phyloP scores from a whole-genome alignment of 2,888 invertebrate species.

The Tenodera sinensis region DNA sequence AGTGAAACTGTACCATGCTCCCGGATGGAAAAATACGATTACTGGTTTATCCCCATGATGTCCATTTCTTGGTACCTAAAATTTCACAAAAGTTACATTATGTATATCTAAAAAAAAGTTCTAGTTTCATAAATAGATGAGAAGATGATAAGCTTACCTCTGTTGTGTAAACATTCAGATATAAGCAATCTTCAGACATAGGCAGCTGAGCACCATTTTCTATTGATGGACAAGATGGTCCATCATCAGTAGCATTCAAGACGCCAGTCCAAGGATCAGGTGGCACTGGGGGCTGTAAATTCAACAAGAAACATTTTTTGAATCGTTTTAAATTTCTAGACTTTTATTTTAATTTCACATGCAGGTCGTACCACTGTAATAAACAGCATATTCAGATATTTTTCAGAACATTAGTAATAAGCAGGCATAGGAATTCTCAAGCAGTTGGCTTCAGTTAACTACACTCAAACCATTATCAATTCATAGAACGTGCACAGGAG shows the following conservation, averaged over 20 bases:
- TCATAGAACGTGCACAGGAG: too few relatives aligned
- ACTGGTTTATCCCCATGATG: conserved; percentile 50
- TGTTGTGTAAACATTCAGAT: conserved; percentile 1
- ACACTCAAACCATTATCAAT: too few relatives aligned
- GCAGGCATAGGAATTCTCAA: too few relatives aligned
- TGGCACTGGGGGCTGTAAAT: neutral
- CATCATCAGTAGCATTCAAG: neutral
- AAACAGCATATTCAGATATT: too few relatives aligned
- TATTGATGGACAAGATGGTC: neutral
- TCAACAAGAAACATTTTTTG: too few relatives aligned
- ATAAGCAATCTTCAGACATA: neutral
- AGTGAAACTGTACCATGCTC: conserved; percentile 59
- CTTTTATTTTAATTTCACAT: too few relatives aligned
- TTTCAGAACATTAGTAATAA: too few relatives aligned
- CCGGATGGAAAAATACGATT: conserved; percentile 64
- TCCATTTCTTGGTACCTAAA: neutral
- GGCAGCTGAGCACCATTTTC: neutral
- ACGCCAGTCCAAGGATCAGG: neutral
- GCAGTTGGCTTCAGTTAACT: too few relatives aligned
- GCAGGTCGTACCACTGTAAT: too few relatives aligned
- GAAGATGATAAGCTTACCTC: neutral
- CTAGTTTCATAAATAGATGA: too few relatives aligned
- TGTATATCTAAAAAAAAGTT: too few relatives aligned
- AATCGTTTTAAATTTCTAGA: too few relatives aligned
- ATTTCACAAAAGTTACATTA: neutral